phyloP scores from a whole-genome alignment of 2,113 vertebrate species.

The Plotosus lineatus region DNA sequence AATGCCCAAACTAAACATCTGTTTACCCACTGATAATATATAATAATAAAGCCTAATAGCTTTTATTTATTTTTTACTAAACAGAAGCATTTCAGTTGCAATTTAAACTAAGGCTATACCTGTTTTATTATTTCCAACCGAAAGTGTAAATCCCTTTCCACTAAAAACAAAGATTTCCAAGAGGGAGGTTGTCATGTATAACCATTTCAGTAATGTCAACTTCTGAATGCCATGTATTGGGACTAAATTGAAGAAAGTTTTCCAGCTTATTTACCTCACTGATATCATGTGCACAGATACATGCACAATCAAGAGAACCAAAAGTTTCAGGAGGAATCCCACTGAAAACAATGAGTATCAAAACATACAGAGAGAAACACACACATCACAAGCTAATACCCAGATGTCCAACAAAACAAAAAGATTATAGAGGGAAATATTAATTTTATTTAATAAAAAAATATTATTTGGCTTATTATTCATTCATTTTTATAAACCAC shows the following conservation, averaged over 20 bases:
- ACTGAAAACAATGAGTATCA: not conserved
- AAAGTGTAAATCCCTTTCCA: conserved; percentile 8
- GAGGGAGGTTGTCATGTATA: conserved; percentile 38
- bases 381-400: not conserved
- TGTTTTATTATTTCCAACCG: not conserved
- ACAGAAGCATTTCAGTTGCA: not conserved
- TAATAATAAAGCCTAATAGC: not conserved
- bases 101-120: conserved; percentile 9
- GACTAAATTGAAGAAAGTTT: conserved; percentile 46
- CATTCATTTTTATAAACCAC: no score
- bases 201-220: conserved; percentile 57
- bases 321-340: not conserved
- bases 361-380: not conserved
- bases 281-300: conserved; percentile 34
- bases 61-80: not conserved
- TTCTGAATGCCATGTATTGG: conserved; percentile 42
- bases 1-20: not conserved
- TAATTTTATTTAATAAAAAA: no score
- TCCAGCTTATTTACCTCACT: conserved; percentile 7
- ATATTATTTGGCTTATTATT: no score
- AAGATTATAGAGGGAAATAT: conserved; percentile 25
- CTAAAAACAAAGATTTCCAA: conserved; percentile 30
- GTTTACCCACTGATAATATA: not conserved
- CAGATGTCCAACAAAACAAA: conserved; percentile 13
- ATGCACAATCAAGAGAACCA: not conserved